Conservation (phyloP, 2,113 vertebrate species). For the Artemisiospiza belli region DNA sequence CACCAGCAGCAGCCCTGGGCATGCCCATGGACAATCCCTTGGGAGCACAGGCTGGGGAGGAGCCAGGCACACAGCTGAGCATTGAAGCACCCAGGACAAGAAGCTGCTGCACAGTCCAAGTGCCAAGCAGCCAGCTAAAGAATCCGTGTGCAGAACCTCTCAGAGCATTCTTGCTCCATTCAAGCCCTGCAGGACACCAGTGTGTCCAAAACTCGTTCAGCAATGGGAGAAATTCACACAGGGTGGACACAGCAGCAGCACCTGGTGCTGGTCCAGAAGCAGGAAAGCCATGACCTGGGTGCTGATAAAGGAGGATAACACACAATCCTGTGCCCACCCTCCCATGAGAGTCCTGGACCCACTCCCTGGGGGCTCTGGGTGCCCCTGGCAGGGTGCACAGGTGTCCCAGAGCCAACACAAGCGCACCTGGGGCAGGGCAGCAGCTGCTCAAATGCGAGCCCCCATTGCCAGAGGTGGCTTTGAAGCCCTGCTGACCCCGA, state of each 20-base stretch:
- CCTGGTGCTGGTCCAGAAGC: neutral
- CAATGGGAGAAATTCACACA: neutral
- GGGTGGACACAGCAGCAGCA: neutral
- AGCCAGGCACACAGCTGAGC: neutral
- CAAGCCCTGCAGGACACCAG: neutral
- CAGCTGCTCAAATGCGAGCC: neutral
- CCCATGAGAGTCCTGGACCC: accelerated
- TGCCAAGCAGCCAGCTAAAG: neutral
- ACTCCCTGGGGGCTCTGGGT: too few relatives aligned
- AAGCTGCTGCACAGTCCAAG: neutral
- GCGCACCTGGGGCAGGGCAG: neutral
- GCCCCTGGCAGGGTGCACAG: neutral
- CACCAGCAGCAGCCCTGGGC: neutral
- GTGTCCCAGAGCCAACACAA: accelerated
- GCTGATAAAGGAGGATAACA: neutral
- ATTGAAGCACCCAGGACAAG: neutral
- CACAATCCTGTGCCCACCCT: neutral
- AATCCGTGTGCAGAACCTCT: neutral
- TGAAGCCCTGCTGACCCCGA: neutral
- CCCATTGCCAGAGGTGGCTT: neutral
- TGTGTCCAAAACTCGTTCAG: neutral
- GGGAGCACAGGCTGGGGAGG: neutral
- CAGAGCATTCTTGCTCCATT: neutral
- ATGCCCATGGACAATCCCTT: accelerated
- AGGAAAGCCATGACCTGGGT: neutral